Evolutionary conservation across 2,888 invertebrate species (phyloP).

Genomic region (Meandrusa payeni): DNA sequence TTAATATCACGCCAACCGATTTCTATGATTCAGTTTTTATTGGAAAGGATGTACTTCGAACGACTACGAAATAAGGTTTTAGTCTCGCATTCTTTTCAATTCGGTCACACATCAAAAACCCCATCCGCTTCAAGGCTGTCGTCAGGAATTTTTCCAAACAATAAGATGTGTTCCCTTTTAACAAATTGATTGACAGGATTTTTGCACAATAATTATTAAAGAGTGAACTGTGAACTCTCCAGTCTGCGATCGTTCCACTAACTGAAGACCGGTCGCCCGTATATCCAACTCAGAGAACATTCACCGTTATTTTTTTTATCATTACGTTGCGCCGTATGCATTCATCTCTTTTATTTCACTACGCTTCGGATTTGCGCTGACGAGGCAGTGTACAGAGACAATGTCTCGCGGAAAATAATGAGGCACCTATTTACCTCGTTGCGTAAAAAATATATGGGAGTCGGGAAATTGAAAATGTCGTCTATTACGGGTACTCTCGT

Average conservation of each 20-base stretch:
- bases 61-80: too few species aligned
- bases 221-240: background rate
- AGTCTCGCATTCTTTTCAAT: too few species aligned
- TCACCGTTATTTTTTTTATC: slow-evolving; percentile 12
- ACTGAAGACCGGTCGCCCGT: background rate
- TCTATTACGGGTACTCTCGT: background rate
- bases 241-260: background rate
- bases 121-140: too few species aligned
- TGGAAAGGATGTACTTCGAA: too few species aligned
- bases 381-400: slow-evolving; percentile 15
- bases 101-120: too few species aligned
- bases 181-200: too few species aligned
- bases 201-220: too few species aligned
- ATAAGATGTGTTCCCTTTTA: too few species aligned
- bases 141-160: too few species aligned
- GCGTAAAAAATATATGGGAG: background rate
- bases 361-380: slow-evolving; percentile 18
- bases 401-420: slow-evolving; percentile 21
- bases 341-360: slow-evolving; percentile 18
- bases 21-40: too few species aligned
- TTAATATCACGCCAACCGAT: too few species aligned
- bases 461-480: slow-evolving; percentile 5
- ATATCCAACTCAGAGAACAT: background rate
- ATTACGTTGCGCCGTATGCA: slow-evolving; percentile 13
- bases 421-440: slow-evolving; percentile 13